phyloP scores from a whole-genome alignment of 2,888 invertebrate species.

The Falcaria lacertinaria region DNA sequence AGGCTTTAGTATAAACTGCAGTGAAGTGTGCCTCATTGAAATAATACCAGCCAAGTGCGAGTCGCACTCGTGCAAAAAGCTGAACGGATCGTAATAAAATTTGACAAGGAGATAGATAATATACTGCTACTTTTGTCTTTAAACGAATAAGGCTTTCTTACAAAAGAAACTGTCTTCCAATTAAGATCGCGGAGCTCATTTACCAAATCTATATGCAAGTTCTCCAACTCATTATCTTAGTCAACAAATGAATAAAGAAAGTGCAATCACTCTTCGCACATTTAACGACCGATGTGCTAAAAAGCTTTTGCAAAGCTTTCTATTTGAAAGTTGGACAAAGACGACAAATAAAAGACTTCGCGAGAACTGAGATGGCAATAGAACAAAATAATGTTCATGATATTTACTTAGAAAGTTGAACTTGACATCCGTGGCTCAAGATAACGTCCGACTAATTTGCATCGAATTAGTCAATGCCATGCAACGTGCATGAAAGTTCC shows the following conservation, averaged over 20 bases:
- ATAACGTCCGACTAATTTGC: too few relatives aligned
- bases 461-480: too few relatives aligned
- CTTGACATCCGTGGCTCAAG: too few relatives aligned
- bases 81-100: too few relatives aligned
- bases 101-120: too few relatives aligned
- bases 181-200: background rate
- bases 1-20: too few relatives aligned
- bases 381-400: constrained; percentile 1
- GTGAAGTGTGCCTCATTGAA: too few relatives aligned
- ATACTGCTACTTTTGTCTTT: too few relatives aligned
- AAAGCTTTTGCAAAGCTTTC: constrained; percentile 22
- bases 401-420: background rate
- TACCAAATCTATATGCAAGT: background rate
- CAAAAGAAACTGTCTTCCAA: background rate
- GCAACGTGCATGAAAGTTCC: too few relatives aligned
- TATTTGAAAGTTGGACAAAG: constrained; percentile 23
- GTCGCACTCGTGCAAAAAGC: too few relatives aligned
- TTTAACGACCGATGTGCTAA: constrained; percentile 3
- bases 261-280: background rate
- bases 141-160: too few relatives aligned
- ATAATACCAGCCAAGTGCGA: too few relatives aligned
- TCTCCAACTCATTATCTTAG: background rate
- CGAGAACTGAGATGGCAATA: background rate
- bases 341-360: constrained; percentile 6
- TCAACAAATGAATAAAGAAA: background rate